These are phyloP conservation scores for Malurus leucopterus DNA, from an alignment of 2,797 vertebrate genomes.

Conservation along the genomic window DNA sequence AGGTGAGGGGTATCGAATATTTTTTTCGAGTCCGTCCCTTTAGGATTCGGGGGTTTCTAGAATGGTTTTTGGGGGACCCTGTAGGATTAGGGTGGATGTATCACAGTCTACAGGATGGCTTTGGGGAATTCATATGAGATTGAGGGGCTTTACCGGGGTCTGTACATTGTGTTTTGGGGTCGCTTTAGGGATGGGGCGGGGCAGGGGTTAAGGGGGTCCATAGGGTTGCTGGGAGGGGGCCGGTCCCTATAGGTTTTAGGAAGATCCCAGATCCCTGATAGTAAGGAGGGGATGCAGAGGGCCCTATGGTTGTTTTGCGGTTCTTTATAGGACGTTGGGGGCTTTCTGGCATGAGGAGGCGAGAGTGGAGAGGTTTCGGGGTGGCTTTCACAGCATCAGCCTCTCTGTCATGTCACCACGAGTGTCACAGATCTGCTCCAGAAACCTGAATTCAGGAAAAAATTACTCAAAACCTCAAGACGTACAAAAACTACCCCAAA, in stretches of 20 bases:
- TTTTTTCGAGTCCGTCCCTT: fast-evolving
- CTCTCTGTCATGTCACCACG: fast-evolving
- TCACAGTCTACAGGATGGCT: not conserved
- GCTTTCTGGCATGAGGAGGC: not conserved
- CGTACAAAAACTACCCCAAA: not conserved
- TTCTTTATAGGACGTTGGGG: not conserved
- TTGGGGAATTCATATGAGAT: not conserved
- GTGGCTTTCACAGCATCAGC: not conserved
- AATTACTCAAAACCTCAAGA: not conserved
- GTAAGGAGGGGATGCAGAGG: too few species aligned
- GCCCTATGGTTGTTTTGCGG: not conserved
- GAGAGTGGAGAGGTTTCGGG: not conserved
- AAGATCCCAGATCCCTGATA: not conserved
- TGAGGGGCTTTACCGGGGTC: not conserved
- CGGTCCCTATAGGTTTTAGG: not conserved
- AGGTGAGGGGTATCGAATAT: not conserved
- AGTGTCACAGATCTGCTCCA: fast-evolving
- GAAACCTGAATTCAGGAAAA: not conserved
- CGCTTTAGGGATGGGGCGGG: not conserved
- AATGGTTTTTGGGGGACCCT: not conserved
- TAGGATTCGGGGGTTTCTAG: not conserved
- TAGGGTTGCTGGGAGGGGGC: not conserved
- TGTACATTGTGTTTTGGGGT: not conserved
- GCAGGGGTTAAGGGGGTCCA: too few species aligned
- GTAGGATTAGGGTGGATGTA: not conserved